Base-by-base conservation (phyloP, 2,113 vertebrate genomes). In the Hypomesus transpacificus region DNA sequence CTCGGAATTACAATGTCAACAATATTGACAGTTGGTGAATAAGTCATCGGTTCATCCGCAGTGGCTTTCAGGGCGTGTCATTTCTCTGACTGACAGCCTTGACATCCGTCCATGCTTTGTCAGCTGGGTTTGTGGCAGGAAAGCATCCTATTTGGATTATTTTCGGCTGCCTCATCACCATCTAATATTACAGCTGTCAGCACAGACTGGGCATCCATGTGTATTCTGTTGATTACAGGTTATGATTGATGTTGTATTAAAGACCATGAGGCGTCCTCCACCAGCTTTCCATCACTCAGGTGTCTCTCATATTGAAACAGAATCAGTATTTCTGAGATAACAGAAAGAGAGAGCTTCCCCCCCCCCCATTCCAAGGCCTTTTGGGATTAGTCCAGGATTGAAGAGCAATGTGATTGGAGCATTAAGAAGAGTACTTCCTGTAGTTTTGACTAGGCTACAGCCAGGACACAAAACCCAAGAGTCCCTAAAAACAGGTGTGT, bases 181-280 rank as follows among this genome's bases (percentile, higher is more conserved):
- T 26, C 59, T 26, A 14, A 61, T 21, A 26, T 58, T 59, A 21
- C 39, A 39, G 68, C 67, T 31, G n/a, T 58, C 68, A 31, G 58
- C 6, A 4, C 14, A 28, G 13, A 14, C 28, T 34, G 18, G 20
- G 14, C 53, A 50, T 57, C 18, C 39, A 60, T 60, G 58, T 69
- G 56, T 21, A 22, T 21, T 69, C 22, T 20, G 34, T 69, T 60
- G 68, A 46, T 46, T 46, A 46, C 39, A 46, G 39, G n/a, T 39
- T 59, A 58, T 69, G 68, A 69, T 60, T 69, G 68, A 69, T 69
- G 68, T 69, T 58, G 17, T 53, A 22, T 54, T 58, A 39, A 26
- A 57, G 28, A 58, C 18, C 9, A 14, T 4, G 13, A 14, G 20
- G 14, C 3, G 6, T 16, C 59, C 14, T 61, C 13, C 22, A 17